These are phyloP conservation scores for Corticium candelabrum DNA, from an alignment of 37 sponge, comb jelly and placozoan species.

Conservation along the genomic window DNA sequence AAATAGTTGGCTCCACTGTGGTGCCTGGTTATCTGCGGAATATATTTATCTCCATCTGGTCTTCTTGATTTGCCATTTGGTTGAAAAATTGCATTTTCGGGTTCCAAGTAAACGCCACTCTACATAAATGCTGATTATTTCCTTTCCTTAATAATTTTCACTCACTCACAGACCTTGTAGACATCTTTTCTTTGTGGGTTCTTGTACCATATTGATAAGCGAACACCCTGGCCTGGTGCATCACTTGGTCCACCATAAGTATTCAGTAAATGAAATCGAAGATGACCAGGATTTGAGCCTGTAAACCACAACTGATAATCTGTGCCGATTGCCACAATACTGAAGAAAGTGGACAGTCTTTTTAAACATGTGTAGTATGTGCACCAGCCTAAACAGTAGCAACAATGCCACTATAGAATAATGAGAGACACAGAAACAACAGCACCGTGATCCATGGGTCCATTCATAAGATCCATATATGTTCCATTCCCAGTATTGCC, in stretches of 20 bases:
- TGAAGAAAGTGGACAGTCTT: slow-evolving; percentile 79
- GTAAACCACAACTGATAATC: slow-evolving; percentile 68
- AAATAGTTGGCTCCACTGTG: slow-evolving; percentile 55
- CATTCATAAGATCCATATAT: slow-evolving; percentile 81
- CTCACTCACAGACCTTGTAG: slow-evolving; percentile 44
- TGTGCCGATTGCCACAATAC: slow-evolving; percentile 48
- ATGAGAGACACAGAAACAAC: background rate
- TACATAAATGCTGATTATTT: background rate
- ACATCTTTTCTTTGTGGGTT: slow-evolving; percentile 63
- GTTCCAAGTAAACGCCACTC: background rate
- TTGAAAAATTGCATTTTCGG: background rate
- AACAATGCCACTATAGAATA: background rate
- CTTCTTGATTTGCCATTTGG: background rate
- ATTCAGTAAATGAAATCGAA: slow-evolving; percentile 77
- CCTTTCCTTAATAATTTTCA: no score
- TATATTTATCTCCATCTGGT: background rate
- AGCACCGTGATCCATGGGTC: slow-evolving; percentile 93
- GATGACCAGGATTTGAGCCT: slow-evolving; percentile 35
- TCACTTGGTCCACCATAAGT: background rate
- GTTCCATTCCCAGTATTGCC: slow-evolving; percentile 46
- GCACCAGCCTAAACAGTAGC: slow-evolving; percentile 67
- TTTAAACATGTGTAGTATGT: slow-evolving; percentile 83
- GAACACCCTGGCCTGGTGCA: slow-evolving; percentile 9
- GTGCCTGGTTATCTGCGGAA: background rate
- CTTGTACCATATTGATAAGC: slow-evolving; percentile 59